Evolutionary conservation across 2,888 invertebrate genomes (phyloP), one percentile per base, ranked within the genome.

Genomic region (Coecobrya sp.): DNA sequence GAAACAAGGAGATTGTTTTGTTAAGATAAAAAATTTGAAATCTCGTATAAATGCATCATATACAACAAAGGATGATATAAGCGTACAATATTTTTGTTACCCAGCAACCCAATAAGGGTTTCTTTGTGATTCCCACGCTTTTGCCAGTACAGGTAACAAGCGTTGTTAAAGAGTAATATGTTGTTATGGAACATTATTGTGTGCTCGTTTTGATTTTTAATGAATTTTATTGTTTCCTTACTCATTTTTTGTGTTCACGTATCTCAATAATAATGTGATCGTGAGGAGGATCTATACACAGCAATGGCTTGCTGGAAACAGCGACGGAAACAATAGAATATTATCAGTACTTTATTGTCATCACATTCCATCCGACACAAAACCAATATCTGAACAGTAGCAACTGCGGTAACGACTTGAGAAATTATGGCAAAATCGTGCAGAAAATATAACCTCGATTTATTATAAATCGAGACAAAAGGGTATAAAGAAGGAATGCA

Each of bases 151-250:
- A n/a, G 8, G 42, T 19, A 30, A 49, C 19, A 11, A 45, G 10
- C 3, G 59, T 25, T 11, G 62, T 25, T 25, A 8, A 22, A 4
- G 13, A 8, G 36, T 36, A 36, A 4, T 22, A 5, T 42, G 42
- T 30, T 68, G 16, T 86, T 30, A 73, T 73, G 73, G 79, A 62
- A 76, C 55, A 16, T 30, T 55, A 52, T 55, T 81, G 16, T 81
- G 70, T n/a, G 55, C 73, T 86, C 86, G 52, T 86, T 73, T 86
- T 59, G 22, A 10, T 82, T 89, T 82, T 70, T 89, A 89, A 89
- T 89, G 82, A 68, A 55, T 65, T 82, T 82, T 52, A 89, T 89
- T 68, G 82, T 82, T 81, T 81, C 65, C 82, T 49, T 88, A 11
- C 70, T 62, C 42, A 55, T 55, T 55, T 81, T 81, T 42, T 82